Evolutionary conservation across 2,888 invertebrate genomes (phyloP), one percentile per base, ranked within the genome.

Genomic region (Caenorhabditis sp.): DNA sequence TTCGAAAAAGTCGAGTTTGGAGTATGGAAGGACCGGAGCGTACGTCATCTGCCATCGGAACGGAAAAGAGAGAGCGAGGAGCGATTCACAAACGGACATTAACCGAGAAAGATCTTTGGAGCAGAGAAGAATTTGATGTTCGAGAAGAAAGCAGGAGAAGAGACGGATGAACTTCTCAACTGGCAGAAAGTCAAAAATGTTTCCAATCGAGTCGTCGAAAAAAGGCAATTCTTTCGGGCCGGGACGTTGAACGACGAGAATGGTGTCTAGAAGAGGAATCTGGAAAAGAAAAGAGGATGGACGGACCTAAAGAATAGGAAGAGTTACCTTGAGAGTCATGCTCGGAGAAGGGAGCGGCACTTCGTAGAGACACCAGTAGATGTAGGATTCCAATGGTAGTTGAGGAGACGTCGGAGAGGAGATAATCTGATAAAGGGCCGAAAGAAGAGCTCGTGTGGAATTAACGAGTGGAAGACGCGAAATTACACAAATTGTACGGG

Each of bases 11-110:
- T 96, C 91, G 17, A 95, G 94, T 46, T 89, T 89, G 3, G 91
- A 89, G 55, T 96, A 94, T 1, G 99, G 99, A 86, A 99, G 91
- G 88, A 99, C 96, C 27, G 99, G 99, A 74, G 98, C 99, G 90
- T 99, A 99, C 2, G 99, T 97, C 90, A 99, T 97, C 59, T 96
- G 96, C 99, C 99, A 99, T 26, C 93, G 92, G 90, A 98, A 99
- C 1, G 99, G 99, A 88, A 97, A 94, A 39, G 97, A 91, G 24
- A 99, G 91, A 0, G 94, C 92, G 2, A 94, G 94, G 84, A 97
- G 93, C 86, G 95, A 94, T 91, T 99, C 99, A 5, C 97, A 95
- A 15, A 99, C 95, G 80, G 96, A 92, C 96, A 98, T 98, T 85
- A 99, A 91, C 89, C 94, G 94, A 91, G 96, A 95, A 90, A 94